phyloP scores from a whole-genome alignment of 2,797 vertebrate genomes.

The Anguilla megastoma region DNA sequence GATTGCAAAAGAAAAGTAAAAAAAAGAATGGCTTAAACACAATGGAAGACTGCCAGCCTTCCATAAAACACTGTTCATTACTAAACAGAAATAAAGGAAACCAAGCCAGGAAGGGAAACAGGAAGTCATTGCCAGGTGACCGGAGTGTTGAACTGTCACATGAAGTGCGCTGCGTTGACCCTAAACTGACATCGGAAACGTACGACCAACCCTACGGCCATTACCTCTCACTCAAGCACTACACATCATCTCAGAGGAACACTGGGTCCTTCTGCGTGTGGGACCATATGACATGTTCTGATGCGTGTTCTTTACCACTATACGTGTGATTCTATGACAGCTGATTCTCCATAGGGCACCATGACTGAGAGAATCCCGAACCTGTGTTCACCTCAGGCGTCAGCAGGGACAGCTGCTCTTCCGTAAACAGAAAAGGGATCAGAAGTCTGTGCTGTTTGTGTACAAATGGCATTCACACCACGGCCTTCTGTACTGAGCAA shows the following conservation, averaged over 20 bases:
- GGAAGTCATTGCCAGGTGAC: neutral
- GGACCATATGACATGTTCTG: neutral
- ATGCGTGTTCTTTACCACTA: neutral
- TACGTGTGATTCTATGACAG: neutral
- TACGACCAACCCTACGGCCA: neutral
- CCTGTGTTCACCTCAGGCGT: neutral
- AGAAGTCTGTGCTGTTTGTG: neutral
- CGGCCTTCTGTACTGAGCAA: neutral
- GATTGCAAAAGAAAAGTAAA: neutral
- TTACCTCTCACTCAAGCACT: neutral
- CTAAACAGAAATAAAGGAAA: neutral
- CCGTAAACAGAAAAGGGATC: neutral
- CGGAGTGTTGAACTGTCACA: neutral
- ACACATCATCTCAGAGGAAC: neutral
- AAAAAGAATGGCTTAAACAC: neutral
- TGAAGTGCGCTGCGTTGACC: neutral
- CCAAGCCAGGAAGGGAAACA: neutral
- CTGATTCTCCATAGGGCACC: neutral
- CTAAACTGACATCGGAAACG: neutral
- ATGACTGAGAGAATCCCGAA: neutral
- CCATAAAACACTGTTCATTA: neutral
- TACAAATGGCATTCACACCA: neutral
- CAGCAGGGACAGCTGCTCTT: neutral
- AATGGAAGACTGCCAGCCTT: too few species aligned
- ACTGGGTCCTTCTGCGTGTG: neutral